Evolutionary conservation across 2,888 invertebrate genomes (phyloP).

Genomic region (Hydrotaea cyrtoneurina): DNA sequence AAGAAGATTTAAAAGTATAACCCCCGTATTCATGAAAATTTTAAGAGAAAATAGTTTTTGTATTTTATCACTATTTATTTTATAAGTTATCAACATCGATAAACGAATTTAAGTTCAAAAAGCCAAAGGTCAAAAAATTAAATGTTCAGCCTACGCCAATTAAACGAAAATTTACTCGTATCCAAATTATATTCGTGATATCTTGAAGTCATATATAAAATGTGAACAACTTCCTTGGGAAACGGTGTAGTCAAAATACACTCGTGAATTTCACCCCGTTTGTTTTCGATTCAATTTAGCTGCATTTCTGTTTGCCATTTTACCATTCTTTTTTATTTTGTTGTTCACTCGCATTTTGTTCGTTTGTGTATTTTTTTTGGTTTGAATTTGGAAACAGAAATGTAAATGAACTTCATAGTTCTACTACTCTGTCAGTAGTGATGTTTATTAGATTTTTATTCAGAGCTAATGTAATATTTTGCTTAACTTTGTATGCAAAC

Average conservation of each 20-base stretch:
- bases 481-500: constrained; percentile 23
- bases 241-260: too few relatives aligned
- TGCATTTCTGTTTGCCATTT: not conserved
- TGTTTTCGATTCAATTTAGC: not conserved
- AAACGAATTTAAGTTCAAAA: too few relatives aligned
- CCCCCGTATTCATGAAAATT: too few relatives aligned
- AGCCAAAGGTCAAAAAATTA: too few relatives aligned
- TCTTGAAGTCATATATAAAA: not conserved
- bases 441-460: constrained; percentile 18
- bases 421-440: not conserved
- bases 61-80: too few relatives aligned
- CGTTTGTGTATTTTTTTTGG: not conserved
- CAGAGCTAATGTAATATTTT: constrained; percentile 20
- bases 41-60: too few relatives aligned
- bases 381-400: not conserved
- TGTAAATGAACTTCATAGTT: constrained; percentile 25
- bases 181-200: too few relatives aligned
- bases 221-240: not conserved
- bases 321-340: not conserved
- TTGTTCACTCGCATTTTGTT: not conserved
- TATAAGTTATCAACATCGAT: too few relatives aligned
- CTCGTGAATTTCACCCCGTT: not conserved
- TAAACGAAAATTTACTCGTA: too few relatives aligned
- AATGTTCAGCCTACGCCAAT: too few relatives aligned
- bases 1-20: too few relatives aligned